phyloP scores from a whole-genome alignment of 2,888 invertebrate genomes.

The Thymelicus acteon region DNA sequence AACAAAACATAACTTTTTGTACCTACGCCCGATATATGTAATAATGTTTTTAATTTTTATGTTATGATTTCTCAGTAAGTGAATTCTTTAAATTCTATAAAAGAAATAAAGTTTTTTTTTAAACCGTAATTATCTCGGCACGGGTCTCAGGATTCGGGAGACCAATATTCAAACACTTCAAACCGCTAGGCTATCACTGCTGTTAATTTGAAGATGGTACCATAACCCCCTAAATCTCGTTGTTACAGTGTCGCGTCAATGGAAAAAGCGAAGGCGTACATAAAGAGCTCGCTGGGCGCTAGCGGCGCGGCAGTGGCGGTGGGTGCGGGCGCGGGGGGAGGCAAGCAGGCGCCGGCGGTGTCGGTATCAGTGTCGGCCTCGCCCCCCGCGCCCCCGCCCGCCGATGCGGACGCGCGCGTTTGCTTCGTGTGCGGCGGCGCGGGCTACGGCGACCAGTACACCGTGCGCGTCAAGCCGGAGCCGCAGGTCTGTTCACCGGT shows the following conservation, averaged over 20 bases:
- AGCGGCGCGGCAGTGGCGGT: constrained; percentile 83
- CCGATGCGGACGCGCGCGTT: constrained; percentile 70
- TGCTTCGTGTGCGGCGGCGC: constrained; percentile 90
- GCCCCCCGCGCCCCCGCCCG: constrained; percentile 67
- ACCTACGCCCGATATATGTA: no score
- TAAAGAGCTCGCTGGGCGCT: constrained; percentile 88
- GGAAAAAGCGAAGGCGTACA: constrained; percentile 89
- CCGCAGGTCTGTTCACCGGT: constrained; percentile 59
- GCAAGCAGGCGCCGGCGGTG: constrained; percentile 86
- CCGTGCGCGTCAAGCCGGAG: constrained; percentile 84
- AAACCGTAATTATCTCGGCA: no score
- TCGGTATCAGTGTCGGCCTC: constrained; percentile 45
- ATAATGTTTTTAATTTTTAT: no score
- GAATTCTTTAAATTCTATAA: no score
- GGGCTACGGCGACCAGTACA: constrained; percentile 88
- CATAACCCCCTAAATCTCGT: constrained; percentile 4
- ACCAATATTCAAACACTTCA: no score
- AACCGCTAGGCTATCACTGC: no score
- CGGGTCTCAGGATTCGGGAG: no score
- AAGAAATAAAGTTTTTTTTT: no score
- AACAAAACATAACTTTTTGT: no score
- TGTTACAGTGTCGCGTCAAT: constrained; percentile 62
- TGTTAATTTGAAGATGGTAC: not conserved
- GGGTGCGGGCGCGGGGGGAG: constrained; percentile 63
- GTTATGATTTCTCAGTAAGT: no score